Evolutionary conservation across 2,113 vertebrate species (phyloP).

Genomic region (Myotis lucifugus): DNA sequence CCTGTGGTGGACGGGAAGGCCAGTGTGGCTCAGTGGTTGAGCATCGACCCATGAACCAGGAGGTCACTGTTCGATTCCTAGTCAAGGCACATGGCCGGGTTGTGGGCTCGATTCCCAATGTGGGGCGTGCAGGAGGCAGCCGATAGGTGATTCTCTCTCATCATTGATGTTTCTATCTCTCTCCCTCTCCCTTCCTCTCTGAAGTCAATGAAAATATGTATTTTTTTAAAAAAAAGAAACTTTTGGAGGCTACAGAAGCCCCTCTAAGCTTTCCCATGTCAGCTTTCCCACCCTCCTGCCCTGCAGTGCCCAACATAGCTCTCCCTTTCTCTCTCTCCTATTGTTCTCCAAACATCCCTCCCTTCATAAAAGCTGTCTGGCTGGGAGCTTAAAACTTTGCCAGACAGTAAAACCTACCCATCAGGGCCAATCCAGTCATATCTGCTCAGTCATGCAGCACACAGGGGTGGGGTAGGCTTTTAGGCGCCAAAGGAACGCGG

Average conservation of each 20-base stretch:
- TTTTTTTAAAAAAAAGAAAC: constrained; percentile 53
- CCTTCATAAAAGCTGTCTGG: constrained; percentile 97
- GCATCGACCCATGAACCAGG: too few species aligned
- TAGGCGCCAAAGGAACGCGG: constrained; percentile 92
- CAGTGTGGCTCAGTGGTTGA: too few species aligned
- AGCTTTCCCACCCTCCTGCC: constrained; percentile 71
- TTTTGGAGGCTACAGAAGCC: constrained; percentile 61
- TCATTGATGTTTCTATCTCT: too few species aligned
- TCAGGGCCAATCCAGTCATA: constrained; percentile 97
- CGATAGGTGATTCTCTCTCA: too few species aligned
- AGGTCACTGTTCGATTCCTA: too few species aligned
- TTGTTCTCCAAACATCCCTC: constrained; percentile 92
- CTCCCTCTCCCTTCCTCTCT: too few species aligned
- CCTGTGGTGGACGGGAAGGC: not conserved
- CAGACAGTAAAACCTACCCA: constrained; percentile 97
- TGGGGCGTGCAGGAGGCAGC: too few species aligned
- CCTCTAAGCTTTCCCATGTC: constrained; percentile 62
- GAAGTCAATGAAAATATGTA: too few species aligned
- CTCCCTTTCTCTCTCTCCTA: constrained; percentile 86
- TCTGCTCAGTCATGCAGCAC: constrained; percentile 97
- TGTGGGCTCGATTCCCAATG: too few species aligned
- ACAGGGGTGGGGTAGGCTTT: constrained; percentile 86
- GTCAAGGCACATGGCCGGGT: too few species aligned
- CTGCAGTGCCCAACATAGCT: constrained; percentile 76
- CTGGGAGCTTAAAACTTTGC: constrained; percentile 98